phyloP scores from a whole-genome alignment of 1,140 invertebrate species.

The Musca vetustissima region DNA sequence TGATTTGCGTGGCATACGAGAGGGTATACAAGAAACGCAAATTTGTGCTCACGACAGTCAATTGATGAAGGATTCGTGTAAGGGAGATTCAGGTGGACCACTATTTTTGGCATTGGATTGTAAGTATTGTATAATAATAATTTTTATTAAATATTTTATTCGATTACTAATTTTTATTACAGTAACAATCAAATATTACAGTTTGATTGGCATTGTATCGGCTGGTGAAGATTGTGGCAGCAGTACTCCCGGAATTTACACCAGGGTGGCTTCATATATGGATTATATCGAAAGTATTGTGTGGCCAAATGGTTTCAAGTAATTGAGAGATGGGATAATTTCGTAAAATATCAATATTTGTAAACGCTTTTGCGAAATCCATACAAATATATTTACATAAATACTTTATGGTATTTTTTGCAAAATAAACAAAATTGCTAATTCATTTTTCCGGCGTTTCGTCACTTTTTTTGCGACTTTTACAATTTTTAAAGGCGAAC shows the following conservation, averaged over 20 bases:
- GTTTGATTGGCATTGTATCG: slow-evolving; percentile 59
- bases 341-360: neutral
- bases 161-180: too few species aligned
- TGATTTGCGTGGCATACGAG: neutral
- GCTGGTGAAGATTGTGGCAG: slow-evolving; percentile 48
- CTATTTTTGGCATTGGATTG: slow-evolving; percentile 54
- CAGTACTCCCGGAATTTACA: neutral
- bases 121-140: too few species aligned
- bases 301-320: neutral
- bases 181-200: slow-evolving; percentile 31
- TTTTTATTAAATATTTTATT: too few species aligned
- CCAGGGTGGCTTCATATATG: neutral
- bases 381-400: too few species aligned
- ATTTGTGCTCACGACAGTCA: slow-evolving; percentile 59
- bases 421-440: too few species aligned
- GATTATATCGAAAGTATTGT: slow-evolving; percentile 5
- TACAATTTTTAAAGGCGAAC: too few species aligned
- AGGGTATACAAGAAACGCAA: slow-evolving; percentile 46
- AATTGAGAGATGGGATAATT: too few species aligned
- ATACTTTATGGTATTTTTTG: too few species aligned
- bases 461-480: too few species aligned
- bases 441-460: too few species aligned
- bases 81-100: slow-evolving; percentile 70
- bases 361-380: too few species aligned
- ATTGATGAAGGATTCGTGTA: slow-evolving; percentile 63